Conservation (phyloP, 2,888 invertebrate genomes). For the Sisyra terminalis region DNA sequence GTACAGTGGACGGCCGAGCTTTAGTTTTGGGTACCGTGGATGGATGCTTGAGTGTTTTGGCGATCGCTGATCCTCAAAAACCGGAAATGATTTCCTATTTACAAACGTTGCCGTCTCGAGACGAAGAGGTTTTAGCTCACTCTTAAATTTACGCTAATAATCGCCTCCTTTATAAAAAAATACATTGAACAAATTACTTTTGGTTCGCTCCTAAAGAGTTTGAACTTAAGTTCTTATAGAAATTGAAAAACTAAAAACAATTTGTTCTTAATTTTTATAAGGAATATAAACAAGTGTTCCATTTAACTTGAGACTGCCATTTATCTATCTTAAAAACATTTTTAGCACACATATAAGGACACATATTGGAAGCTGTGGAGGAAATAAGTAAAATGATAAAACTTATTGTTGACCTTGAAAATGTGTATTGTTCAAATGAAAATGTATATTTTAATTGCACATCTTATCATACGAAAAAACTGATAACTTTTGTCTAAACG, state of each 20-base stretch:
- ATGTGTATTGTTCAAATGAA: no score
- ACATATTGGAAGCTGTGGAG: no score
- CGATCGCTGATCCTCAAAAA: constrained; percentile 51
- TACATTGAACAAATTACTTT: not conserved
- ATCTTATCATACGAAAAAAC: no score
- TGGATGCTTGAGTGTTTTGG: constrained; percentile 82
- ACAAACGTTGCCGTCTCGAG: constrained; percentile 49
- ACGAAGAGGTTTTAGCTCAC: constrained; percentile 34
- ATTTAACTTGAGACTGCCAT: no score
- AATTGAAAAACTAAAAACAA: not conserved
- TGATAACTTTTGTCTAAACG: no score
- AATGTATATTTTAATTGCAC: no score
- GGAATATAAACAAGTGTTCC: no score
- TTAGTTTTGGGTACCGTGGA: constrained; percentile 84
- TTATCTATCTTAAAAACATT: no score
- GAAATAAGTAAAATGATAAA: no score
- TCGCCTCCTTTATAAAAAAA: no score
- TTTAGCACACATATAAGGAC: no score
- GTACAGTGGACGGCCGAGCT: constrained; percentile 66
- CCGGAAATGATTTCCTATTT: constrained; percentile 46
- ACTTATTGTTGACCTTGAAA: no score
- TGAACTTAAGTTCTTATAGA: not conserved
- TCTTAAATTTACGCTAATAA: not conserved
- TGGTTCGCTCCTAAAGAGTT: not conserved
- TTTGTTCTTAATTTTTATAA: not conserved